A percentile compares a stretch with the other conserved stretches of the same genome.
Evolutionary conservation across 2,888 invertebrate species (phyloP).

Genomic region (Athrips mouffetella): DNA sequence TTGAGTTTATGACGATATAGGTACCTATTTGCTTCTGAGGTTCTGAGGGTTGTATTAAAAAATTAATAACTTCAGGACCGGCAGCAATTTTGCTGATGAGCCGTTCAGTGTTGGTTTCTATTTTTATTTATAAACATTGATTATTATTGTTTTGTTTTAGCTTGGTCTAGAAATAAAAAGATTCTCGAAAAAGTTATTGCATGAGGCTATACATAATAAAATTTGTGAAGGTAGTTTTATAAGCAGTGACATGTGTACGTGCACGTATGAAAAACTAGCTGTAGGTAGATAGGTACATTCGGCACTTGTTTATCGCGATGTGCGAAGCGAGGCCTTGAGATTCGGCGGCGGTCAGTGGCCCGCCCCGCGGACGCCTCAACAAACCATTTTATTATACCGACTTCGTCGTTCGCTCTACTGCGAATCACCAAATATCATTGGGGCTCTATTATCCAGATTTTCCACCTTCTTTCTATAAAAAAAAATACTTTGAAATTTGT

Average conservation of each 20-base stretch:
- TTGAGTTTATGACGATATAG: constrained; percentile 22
- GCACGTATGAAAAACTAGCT: constrained; percentile 17
- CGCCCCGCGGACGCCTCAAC: constrained; percentile 54
- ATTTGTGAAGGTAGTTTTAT: background rate
- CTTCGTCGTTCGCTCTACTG: constrained; percentile 40
- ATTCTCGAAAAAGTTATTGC: too few relatives aligned
- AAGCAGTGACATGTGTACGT: background rate
- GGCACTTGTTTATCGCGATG: constrained; percentile 71
- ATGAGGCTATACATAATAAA: too few relatives aligned
- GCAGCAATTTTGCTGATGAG: too few relatives aligned
- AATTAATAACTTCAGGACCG: too few relatives aligned
- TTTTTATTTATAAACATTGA: too few relatives aligned
- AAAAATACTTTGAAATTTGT: too few relatives aligned
- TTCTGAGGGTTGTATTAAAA: too few relatives aligned
- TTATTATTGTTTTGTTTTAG: too few relatives aligned
- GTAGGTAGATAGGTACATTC: constrained; percentile 25
- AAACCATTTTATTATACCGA: constrained; percentile 48
- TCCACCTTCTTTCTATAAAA: too few relatives aligned
- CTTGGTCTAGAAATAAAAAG: too few relatives aligned
- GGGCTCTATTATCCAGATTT: too few relatives aligned
- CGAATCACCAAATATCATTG: constrained; percentile 43
- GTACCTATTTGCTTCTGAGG: background rate
- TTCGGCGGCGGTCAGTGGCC: constrained; percentile 71
- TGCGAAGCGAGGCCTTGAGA: constrained; percentile 68
- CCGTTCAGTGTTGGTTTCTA: too few relatives aligned